Conservation (phyloP, 2,113 vertebrate genomes). For the Montifringilla adamsi region DNA sequence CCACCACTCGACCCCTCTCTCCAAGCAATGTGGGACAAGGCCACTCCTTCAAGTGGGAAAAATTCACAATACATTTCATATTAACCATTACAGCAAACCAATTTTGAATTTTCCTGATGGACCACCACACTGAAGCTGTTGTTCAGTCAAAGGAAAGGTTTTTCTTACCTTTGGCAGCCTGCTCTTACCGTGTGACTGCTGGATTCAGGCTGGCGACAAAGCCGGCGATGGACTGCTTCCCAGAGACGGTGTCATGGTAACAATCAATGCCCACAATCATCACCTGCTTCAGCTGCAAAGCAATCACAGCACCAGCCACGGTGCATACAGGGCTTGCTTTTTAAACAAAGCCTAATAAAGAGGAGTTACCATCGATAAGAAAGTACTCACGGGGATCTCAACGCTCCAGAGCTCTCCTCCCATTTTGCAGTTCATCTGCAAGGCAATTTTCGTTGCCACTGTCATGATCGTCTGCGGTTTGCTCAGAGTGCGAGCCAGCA, state of each 20-base stretch:
- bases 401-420: conserved; percentile 95
- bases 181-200: conserved; percentile 84
- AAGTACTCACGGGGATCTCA: conserved; percentile 86
- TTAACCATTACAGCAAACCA: not conserved
- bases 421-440: conserved; percentile 97
- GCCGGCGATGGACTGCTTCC: conserved; percentile 85
- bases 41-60: not conserved
- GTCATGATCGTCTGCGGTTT: conserved; percentile 83
- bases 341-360: not conserved
- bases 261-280: conserved; percentile 97
- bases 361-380: too few relatives aligned
- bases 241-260: conserved; percentile 86
- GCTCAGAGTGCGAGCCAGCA: conserved; percentile 84
- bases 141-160: not conserved
- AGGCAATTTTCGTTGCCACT: conserved; percentile 88
- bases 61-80: not conserved
- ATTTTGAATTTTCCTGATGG: not conserved
- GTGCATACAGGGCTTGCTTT: not conserved
- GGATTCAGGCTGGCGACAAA: conserved; percentile 93
- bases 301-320: not conserved
- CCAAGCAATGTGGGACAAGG: not conserved
- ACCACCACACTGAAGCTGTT: not conserved
- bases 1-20: not conserved
- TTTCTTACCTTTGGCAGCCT: not conserved
- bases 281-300: conserved; percentile 84